Conservation (phyloP, 2,888 invertebrate genomes). For the Ischnura elegans region DNA sequence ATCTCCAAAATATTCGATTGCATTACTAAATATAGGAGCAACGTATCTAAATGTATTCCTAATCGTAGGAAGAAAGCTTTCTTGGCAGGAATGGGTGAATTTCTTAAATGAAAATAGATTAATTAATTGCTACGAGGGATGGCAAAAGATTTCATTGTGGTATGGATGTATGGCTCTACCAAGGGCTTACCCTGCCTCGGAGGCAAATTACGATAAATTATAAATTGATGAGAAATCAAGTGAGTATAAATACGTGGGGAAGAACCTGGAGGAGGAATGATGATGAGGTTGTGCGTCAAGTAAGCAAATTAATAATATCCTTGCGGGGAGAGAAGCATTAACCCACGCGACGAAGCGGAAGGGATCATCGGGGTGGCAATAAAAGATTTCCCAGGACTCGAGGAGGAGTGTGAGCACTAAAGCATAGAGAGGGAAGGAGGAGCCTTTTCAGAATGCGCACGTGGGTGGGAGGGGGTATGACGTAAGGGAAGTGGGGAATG, state of each 20-base stretch:
- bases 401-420: neutral
- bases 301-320: constrained; percentile 22
- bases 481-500: neutral
- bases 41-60: no score
- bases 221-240: neutral
- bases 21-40: no score
- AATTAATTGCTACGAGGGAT: no score
- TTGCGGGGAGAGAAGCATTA: constrained; percentile 48
- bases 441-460: constrained; percentile 68
- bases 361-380: constrained; percentile 52
- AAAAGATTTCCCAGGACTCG: neutral
- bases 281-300: neutral
- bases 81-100: no score
- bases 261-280: neutral
- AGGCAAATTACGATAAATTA: neutral
- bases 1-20: no score
- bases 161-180: no score
- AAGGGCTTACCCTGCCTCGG: no score
- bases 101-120: no score
- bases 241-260: neutral
- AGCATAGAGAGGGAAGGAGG: neutral
- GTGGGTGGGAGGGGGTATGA: constrained; percentile 42
- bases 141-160: no score
- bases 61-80: no score
- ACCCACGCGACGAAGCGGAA: constrained; percentile 48